Conservation (phyloP, 2,113 vertebrate genomes). For the Bombycilla garrulus region DNA sequence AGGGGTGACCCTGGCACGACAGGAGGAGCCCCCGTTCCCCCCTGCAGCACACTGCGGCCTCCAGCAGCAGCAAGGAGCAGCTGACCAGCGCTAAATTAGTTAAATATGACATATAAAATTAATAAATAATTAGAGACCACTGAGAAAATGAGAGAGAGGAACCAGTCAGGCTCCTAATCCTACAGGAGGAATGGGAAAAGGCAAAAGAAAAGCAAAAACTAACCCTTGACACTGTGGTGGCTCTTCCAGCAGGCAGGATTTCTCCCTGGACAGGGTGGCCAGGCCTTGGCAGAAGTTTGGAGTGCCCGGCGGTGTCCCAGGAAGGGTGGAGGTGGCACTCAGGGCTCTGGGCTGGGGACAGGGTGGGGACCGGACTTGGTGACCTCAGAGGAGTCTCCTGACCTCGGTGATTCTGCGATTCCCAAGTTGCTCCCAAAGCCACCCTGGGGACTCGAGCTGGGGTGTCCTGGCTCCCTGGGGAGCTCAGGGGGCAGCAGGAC, state of each 20-base stretch:
- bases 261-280: fast-evolving
- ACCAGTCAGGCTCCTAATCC: not conserved
- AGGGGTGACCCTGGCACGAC: not conserved
- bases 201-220: not conserved
- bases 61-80: fast-evolving
- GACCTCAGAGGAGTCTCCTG: not conserved
- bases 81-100: not conserved
- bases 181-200: too few species aligned
- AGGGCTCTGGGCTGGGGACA: not conserved
- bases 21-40: fast-evolving
- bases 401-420: not conserved
- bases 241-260: not conserved
- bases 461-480: not conserved
- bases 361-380: not conserved
- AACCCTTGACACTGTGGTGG: not conserved
- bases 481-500: not conserved
- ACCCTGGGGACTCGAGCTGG: not conserved
- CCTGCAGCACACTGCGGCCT: not conserved
- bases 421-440: fast-evolving
- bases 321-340: not conserved
- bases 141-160: not conserved
- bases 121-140: not conserved
- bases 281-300: not conserved
- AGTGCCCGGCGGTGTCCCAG: not conserved
- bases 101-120: too few species aligned